These are phyloP conservation scores for Montipora capricornis DNA, from an alignment of 64 coral and sea anemone genomes.

Conservation along the genomic window DNA sequence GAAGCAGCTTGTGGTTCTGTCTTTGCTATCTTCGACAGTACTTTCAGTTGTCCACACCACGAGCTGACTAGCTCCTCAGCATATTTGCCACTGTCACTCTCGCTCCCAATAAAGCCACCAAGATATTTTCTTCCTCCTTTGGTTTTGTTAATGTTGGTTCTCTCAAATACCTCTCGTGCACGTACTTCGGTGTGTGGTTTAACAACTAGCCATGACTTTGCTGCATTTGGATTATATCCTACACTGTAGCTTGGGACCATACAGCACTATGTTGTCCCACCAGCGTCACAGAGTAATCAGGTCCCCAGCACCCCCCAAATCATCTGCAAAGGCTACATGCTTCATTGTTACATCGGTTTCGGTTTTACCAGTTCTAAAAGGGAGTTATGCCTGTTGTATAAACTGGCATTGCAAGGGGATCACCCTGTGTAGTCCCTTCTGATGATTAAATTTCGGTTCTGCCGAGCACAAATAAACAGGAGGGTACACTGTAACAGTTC, in stretches of 20 bases:
- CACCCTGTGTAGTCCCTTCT: not conserved
- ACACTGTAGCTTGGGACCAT: conserved; percentile 43
- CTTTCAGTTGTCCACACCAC: not conserved
- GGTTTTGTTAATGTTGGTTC: conserved; percentile 64
- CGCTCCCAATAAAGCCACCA: conserved; percentile 61
- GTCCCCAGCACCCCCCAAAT: not conserved
- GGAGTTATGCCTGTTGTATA: not conserved
- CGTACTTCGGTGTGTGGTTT: conserved; percentile 1
- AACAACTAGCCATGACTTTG: conserved; percentile 64
- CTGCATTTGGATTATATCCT: conserved; percentile 70
- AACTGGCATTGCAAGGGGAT: conserved; percentile 68
- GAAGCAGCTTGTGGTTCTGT: conserved; percentile 70
- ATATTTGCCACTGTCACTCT: conserved; percentile 35
- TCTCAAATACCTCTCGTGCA: conserved; percentile 55
- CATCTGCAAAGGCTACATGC: conserved; percentile 74
- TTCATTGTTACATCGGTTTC: conserved; percentile 53
- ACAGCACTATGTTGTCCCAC: conserved; percentile 59
- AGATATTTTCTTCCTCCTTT: conserved; percentile 67
- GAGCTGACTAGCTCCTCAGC: too few species aligned
- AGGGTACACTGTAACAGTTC: conserved; percentile 73
- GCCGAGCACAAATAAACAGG: conserved; percentile 54
- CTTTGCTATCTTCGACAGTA: conserved; percentile 53
- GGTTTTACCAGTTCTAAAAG: conserved; percentile 62
- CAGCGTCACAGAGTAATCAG: not conserved
- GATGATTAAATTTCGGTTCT: conserved; percentile 30